Conservation (phyloP, 2,888 invertebrate genomes). For the Saturnia pavonia region DNA sequence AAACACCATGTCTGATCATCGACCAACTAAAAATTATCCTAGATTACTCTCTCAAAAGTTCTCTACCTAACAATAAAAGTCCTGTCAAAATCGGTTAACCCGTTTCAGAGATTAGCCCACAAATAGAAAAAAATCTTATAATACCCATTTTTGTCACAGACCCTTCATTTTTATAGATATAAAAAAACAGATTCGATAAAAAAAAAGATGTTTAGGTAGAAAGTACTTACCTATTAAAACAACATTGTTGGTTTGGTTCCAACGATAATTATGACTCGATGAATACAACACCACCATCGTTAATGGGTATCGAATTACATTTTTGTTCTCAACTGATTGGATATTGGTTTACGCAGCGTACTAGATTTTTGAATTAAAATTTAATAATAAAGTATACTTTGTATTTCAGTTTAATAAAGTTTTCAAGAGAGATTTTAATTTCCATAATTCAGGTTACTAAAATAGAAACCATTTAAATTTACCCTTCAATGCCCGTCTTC, state of each 20-base stretch:
- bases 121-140: neutral
- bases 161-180: neutral
- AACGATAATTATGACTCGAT: conserved; percentile 42
- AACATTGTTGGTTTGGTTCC: conserved; percentile 41
- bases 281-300: conserved; percentile 34
- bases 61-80: neutral
- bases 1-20: too few species aligned
- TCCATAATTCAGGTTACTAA: neutral
- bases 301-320: conserved; percentile 47
- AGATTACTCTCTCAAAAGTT: neutral
- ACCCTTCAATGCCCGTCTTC: neutral
- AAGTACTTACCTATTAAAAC: conserved; percentile 32
- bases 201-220: neutral
- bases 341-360: conserved; percentile 35
- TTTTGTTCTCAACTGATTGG: conserved; percentile 44
- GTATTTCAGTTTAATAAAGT: neutral
- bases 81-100: neutral
- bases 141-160: neutral
- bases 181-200: neutral
- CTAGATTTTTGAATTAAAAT: conserved; percentile 24
- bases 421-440: neutral
- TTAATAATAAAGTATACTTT: neutral
- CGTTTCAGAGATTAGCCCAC: neutral
- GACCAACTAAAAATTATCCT: too few species aligned
- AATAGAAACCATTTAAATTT: neutral